Conservation (phyloP, 2,888 invertebrate genomes). For the Rotaria macrura region DNA sequence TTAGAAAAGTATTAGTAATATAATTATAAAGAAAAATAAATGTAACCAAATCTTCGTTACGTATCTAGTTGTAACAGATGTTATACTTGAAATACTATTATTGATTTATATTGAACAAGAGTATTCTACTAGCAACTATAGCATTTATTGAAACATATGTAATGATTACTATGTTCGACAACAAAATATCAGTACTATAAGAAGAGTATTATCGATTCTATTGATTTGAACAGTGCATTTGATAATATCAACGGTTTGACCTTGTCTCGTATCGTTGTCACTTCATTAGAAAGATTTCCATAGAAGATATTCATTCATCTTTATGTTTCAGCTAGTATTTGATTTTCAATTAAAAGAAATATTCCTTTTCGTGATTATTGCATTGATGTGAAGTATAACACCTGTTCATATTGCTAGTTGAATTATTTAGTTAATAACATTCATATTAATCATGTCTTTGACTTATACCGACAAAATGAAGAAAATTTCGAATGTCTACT, state of each 20-base stretch:
- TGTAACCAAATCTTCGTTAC: not conserved
- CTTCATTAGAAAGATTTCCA: no score
- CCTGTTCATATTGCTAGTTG: not conserved
- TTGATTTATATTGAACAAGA: not conserved
- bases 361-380: not conserved
- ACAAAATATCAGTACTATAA: not conserved
- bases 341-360: not conserved
- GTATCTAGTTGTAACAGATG: not conserved
- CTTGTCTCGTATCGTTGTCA: no score
- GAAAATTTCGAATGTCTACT: no score
- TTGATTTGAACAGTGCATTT: no score
- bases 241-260: no score
- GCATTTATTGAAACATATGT: not conserved
- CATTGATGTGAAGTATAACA: not conserved
- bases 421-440: no score
- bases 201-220: not conserved
- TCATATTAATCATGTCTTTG: no score
- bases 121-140: not conserved
- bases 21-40: not conserved
- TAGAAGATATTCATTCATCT: no score
- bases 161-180: not conserved
- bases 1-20: not conserved
- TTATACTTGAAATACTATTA: not conserved
- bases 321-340: not conserved
- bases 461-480: no score